Conservation (phyloP, 2,888 invertebrate genomes). For the Anagyrus pseudococci region DNA sequence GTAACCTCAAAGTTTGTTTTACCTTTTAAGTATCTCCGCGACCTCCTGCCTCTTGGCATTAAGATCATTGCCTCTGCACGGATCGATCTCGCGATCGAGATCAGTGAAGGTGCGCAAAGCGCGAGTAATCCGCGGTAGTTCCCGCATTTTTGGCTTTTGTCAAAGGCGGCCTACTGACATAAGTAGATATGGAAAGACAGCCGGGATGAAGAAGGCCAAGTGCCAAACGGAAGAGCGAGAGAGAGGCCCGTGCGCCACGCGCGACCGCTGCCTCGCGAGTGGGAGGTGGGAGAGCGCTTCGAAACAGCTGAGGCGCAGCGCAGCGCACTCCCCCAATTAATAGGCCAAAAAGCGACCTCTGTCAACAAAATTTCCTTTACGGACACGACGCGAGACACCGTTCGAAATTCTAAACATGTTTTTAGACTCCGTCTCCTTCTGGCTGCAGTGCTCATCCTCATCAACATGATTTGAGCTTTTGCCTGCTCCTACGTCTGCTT, state of each 20-base stretch:
- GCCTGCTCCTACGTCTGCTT: not conserved
- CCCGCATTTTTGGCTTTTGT: slow-evolving; percentile 53
- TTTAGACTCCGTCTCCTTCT: not conserved
- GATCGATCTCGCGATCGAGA: slow-evolving; percentile 59
- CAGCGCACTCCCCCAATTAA: too few relatives aligned
- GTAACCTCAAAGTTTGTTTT: slow-evolving; percentile 34
- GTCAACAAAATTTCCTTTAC: not conserved
- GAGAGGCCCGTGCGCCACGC: too few relatives aligned
- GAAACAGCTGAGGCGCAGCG: too few relatives aligned
- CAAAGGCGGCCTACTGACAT: too few relatives aligned
- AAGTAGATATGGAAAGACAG: too few relatives aligned
- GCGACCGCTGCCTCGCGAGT: too few relatives aligned
- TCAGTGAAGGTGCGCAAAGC: slow-evolving; percentile 71
- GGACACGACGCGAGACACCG: not conserved
- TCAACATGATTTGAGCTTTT: not conserved
- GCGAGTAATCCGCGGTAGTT: slow-evolving; percentile 71
- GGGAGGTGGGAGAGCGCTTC: too few relatives aligned
- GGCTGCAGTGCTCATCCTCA: not conserved
- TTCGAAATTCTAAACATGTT: not conserved
- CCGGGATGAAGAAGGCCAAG: too few relatives aligned
- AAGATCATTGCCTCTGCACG: slow-evolving; percentile 55
- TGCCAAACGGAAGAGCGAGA: too few relatives aligned
- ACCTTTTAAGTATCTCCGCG: slow-evolving; percentile 60
- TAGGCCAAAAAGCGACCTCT: too few relatives aligned
- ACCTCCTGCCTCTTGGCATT: slow-evolving; percentile 57